phyloP scores from a whole-genome alignment of 1,140 invertebrate genomes.

The Pseudomyrmex sp. region DNA sequence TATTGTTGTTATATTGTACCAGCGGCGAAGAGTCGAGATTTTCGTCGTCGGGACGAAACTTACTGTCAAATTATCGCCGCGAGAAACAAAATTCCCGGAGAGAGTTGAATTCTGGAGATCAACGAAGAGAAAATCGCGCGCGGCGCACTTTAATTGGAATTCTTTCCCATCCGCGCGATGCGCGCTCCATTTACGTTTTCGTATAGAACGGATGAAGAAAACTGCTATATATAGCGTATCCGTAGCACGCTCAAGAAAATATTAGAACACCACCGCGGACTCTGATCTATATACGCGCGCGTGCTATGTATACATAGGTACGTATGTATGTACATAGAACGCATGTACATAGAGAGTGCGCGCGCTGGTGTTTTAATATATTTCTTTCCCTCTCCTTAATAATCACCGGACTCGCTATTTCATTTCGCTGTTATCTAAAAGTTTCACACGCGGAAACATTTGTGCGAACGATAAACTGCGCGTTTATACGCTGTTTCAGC shows the following conservation, averaged over 20 bases:
- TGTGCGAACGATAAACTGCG: background rate
- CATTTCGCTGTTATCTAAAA: background rate
- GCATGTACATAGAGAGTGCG: background rate
- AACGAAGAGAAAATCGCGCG: conserved; percentile 22
- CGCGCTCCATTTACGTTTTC: background rate
- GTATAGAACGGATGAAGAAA: conserved; percentile 32
- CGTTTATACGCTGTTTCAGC: background rate
- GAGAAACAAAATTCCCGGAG: background rate
- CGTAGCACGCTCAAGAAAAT: conserved; percentile 2
- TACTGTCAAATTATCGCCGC: conserved; percentile 44
- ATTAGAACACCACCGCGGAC: background rate
- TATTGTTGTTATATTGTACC: too few species aligned
- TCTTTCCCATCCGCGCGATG: conserved; percentile 47
- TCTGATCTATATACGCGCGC: background rate
- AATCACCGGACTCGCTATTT: background rate
- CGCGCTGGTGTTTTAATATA: background rate
- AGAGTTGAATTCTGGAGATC: background rate
- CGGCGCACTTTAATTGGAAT: conserved; percentile 69
- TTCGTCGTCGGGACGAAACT: conserved; percentile 13
- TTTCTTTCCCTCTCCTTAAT: background rate
- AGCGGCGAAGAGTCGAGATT: too few species aligned
- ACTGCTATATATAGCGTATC: background rate
- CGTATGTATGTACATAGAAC: background rate
- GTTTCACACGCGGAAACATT: background rate
- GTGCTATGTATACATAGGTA: background rate